These are phyloP conservation scores for Agapornis canus DNA, from an alignment of 2,797 vertebrate species.

Conservation along the genomic window DNA sequence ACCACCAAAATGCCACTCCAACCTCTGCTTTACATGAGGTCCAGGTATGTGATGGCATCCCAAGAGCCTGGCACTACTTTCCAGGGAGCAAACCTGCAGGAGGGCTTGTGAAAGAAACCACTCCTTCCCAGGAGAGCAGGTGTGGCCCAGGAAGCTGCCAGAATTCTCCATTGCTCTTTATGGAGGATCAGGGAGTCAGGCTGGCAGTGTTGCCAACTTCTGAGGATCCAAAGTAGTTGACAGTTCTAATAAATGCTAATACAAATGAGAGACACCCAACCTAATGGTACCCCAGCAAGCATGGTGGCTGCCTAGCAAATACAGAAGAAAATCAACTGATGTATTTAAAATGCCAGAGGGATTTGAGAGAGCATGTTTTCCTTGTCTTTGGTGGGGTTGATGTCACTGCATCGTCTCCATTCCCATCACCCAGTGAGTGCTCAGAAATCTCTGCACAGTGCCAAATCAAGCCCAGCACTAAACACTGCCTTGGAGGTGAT, in stretches of 20 bases:
- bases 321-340: background rate
- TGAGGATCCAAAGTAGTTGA: background rate
- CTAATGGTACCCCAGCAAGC: background rate
- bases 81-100: background rate
- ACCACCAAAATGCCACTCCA: background rate
- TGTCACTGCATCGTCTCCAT: background rate
- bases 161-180: background rate
- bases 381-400: background rate
- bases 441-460: background rate
- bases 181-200: background rate
- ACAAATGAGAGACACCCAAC: background rate
- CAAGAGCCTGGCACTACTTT: background rate
- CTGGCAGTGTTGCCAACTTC: background rate
- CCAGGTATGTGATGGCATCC: background rate
- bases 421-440: background rate
- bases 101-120: background rate
- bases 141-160: background rate
- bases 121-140: rapidly evolving
- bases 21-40: rapidly evolving
- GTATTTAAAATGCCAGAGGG: background rate
- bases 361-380: background rate
- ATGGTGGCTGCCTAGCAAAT: background rate
- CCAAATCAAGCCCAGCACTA: rapidly evolving
- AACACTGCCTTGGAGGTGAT: background rate
- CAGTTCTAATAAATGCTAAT: background rate